These are phyloP conservation scores for Oreochromis aureus DNA, from an alignment of 2,113 vertebrate genomes.

Conservation along the genomic window DNA sequence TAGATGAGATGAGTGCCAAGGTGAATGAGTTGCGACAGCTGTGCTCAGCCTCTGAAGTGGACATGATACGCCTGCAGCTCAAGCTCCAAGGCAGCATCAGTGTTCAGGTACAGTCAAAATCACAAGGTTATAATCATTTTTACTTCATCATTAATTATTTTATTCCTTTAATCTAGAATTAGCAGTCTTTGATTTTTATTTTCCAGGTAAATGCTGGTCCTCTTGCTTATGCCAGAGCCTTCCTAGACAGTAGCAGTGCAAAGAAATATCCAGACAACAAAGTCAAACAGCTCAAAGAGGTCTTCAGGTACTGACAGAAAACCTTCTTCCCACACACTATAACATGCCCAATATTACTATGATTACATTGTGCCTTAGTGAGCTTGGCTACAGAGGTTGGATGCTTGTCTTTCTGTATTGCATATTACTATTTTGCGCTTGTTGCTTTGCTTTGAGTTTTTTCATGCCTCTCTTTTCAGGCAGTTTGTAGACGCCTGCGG, in stretches of 20 bases:
- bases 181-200: neutral
- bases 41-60: conserved; percentile 88
- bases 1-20: conserved; percentile 96
- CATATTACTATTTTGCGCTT: neutral
- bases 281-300: conserved; percentile 94
- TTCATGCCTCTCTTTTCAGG: conserved; percentile 59
- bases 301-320: conserved; percentile 81
- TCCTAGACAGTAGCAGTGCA: conserved; percentile 88
- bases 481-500: conserved; percentile 96
- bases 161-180: accelerated
- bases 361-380: neutral
- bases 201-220: conserved; percentile 93
- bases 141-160: neutral
- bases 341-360: neutral
- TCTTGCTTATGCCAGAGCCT: conserved; percentile 92
- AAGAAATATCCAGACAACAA: conserved; percentile 97
- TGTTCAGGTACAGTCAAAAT: conserved; percentile 68
- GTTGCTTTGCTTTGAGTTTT: neutral
- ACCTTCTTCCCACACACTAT: neutral
- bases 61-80: conserved; percentile 97
- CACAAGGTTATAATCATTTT: neutral
- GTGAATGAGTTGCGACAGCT: conserved; percentile 87
- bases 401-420: neutral
- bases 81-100: conserved; percentile 97
- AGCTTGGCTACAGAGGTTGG: neutral